phyloP scores from a whole-genome alignment of 1,140 invertebrate species.

The Diabrotica undecimpunctata region DNA sequence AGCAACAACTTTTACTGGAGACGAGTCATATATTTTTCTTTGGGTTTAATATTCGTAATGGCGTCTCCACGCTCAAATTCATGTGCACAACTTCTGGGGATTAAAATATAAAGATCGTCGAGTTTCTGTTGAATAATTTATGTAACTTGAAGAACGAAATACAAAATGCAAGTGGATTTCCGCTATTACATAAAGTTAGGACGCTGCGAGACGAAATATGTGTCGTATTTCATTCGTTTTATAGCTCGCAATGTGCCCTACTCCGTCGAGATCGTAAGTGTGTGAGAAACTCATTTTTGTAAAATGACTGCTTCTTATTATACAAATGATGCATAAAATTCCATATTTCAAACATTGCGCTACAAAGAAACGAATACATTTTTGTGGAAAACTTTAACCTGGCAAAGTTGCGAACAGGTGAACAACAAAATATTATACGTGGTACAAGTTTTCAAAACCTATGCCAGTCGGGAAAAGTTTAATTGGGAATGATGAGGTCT shows the following conservation, averaged over 20 bases:
- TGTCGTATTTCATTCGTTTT: constrained; percentile 2
- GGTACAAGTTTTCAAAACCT: too few relatives aligned
- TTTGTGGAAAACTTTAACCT: not conserved
- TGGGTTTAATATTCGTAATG: not conserved
- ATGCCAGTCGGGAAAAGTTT: too few relatives aligned
- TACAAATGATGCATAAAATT: not conserved
- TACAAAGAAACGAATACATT: constrained; percentile 1
- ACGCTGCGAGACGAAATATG: not conserved
- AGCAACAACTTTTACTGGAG: not conserved
- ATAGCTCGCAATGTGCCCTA: not conserved
- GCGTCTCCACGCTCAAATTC: not conserved
- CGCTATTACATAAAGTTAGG: constrained; percentile 2
- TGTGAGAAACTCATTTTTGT: not conserved
- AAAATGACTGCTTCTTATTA: too few relatives aligned
- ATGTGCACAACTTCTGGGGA: not conserved
- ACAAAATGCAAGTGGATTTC: constrained; percentile 2
- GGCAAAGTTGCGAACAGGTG: too few relatives aligned
- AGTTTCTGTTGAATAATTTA: constrained; percentile 3
- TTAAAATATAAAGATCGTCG: constrained; percentile 2
- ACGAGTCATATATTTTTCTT: not conserved
- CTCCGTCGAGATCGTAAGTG: not conserved
- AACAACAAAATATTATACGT: too few relatives aligned
- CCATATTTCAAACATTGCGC: not conserved
- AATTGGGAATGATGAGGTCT: too few relatives aligned
- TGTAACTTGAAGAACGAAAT: not conserved